Conservation (phyloP, 2,113 vertebrate species). For the Mirounga angustirostris region DNA sequence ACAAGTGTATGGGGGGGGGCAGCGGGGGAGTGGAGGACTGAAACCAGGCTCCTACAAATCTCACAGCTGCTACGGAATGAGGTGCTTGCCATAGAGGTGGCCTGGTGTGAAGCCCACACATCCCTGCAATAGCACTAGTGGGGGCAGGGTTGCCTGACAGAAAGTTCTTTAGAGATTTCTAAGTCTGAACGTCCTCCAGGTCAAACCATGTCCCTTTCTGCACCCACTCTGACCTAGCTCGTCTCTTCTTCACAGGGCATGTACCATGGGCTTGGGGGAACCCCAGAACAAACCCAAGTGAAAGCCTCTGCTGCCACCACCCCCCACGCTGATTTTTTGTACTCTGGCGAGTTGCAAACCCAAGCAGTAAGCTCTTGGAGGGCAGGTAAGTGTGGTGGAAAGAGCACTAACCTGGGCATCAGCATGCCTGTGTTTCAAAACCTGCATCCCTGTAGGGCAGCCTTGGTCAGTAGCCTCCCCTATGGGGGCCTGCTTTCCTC, state of each 20-base stretch:
- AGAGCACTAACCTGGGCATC: not conserved
- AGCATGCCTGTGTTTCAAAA: not conserved
- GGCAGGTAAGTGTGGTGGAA: not conserved
- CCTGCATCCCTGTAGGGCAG: not conserved
- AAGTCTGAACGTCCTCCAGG: not conserved
- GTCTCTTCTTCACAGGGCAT: slow-evolving; percentile 54
- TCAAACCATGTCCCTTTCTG: not conserved
- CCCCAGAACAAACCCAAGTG: not conserved
- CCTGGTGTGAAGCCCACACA: not conserved
- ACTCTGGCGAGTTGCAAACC: not conserved
- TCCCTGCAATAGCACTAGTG: no score
- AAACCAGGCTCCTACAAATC: not conserved
- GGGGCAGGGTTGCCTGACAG: not conserved
- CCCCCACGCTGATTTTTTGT: not conserved
- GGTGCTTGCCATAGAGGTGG: not conserved
- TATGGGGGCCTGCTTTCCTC: not conserved
- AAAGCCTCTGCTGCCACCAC: not conserved
- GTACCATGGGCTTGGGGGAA: not conserved
- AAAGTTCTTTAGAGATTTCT: not conserved
- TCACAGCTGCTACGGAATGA: not conserved
- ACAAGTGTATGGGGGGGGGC: not conserved
- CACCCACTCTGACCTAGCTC: slow-evolving; percentile 46
- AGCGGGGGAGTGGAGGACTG: not conserved
- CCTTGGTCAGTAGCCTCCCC: not conserved
- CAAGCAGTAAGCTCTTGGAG: not conserved